A percentile compares a stretch with the other conserved stretches of the same genome.
Evolutionary conservation across 1,140 invertebrate species (phyloP).

Genomic region (Drosophila busckii): DNA sequence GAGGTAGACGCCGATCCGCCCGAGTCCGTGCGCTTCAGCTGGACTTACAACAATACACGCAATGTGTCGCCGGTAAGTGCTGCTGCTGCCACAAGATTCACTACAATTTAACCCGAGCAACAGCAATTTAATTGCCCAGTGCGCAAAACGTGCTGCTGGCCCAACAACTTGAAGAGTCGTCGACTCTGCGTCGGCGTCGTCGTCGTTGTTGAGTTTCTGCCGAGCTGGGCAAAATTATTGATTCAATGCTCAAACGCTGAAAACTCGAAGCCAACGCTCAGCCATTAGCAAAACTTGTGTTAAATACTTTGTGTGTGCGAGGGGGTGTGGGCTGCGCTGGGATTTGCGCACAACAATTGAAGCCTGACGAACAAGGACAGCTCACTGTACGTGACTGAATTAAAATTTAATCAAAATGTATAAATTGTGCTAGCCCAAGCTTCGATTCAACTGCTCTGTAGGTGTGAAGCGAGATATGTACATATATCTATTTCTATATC

Average conservation of each 20-base stretch:
- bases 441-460: conserved; percentile 55
- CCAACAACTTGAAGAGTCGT: background rate
- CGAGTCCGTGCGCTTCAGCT: conserved; percentile 87
- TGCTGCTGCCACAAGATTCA: conserved; percentile 8
- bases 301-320: conserved; percentile 53
- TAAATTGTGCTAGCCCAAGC: conserved; percentile 36
- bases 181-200: too few relatives aligned
- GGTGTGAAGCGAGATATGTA: conserved; percentile 28
- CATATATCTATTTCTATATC: too few relatives aligned
- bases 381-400: conserved; percentile 69
- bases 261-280: conserved; percentile 23
- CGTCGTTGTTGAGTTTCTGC: too few relatives aligned
- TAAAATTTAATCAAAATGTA: conserved; percentile 77
- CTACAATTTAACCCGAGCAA: too few relatives aligned
- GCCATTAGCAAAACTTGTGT: conserved; percentile 64
- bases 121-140: conserved; percentile 6
- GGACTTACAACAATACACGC: conserved; percentile 88
- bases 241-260: conserved; percentile 5
- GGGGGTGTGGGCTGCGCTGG: conserved; percentile 23
- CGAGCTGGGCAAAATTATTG: conserved; percentile 13
- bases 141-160: background rate
- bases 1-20: conserved; percentile 91
- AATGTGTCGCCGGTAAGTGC: conserved; percentile 84
- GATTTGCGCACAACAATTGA: conserved; percentile 42
- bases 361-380: conserved; percentile 34